Base-by-base conservation (phyloP, 2,888 invertebrate genomes). In the Drosophila fungiperda region DNA sequence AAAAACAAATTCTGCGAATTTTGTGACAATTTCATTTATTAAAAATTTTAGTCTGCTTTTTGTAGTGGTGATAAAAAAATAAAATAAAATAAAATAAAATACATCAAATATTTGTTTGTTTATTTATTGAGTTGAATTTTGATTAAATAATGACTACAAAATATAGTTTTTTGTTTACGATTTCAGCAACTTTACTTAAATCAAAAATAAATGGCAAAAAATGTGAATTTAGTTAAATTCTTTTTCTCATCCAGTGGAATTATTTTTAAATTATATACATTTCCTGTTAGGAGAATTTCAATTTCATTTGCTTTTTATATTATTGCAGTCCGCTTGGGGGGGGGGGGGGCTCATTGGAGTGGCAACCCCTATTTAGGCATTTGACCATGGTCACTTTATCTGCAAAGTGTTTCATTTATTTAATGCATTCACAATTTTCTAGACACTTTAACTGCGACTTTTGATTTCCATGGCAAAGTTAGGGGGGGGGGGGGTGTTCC, bases 371-470 rank as follows among this genome's bases (percentile, higher is more conserved):
- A 55, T 68, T 66, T 67, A 29, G 40, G 54, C 62, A 69, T 66
- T 73, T 73, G 76, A 76, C 76, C 68, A 63, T 65, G 78, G 78
- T 78, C 75, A 79, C 68, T 70, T 73, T 68, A 73, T 70, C 77
- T 70, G 72, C 72, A 54, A 78, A 86, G 83, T 84, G 83, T 87
- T 87, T 87, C 88, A 87, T 87, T 88, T 87, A 87, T 87, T 88
- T 87, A 87, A 87, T 87, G 87, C 87, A 88, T 85, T 87, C 87
- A 80, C 87, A 88, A 88, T 87, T 87, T 87, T 83, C 88, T 88
- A 85, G 87, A 87, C 88, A 88, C 87, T 87, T 87, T 87, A 87
- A 83, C 78, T 76, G 80, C 84, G 84, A 87, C 88, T 88, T 85
- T 78, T 88, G 87, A 87, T 87, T 85, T 85, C 60, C 81, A 70